Conservation (phyloP, 2,797 vertebrate species). For the Brachyrhaphis roseni region DNA sequence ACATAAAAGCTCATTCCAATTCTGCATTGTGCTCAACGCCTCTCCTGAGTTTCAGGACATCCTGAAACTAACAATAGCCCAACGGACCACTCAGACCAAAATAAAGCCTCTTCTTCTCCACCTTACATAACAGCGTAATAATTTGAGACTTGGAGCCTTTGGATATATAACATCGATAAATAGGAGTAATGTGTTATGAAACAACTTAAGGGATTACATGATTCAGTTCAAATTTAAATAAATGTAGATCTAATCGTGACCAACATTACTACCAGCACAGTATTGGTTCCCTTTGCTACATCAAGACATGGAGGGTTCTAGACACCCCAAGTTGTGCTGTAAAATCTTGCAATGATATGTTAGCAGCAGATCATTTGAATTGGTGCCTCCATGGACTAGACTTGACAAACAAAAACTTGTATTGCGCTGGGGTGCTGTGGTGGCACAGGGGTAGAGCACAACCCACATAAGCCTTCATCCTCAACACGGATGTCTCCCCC, state of each 20-base stretch:
- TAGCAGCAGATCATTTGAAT: background rate
- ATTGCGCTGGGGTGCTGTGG: no score
- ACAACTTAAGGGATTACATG: background rate
- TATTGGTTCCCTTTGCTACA: background rate
- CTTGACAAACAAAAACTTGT: background rate
- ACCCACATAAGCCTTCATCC: no score
- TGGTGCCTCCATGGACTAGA: background rate
- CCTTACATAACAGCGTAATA: background rate
- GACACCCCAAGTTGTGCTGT: background rate
- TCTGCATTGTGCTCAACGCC: background rate
- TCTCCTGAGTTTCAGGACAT: constrained; percentile 2
- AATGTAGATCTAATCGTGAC: background rate
- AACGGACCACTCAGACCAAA: constrained; percentile 70
- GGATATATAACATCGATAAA: background rate
- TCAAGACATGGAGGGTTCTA: background rate
- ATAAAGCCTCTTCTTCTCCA: background rate
- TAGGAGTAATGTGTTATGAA: background rate
- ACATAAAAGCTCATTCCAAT: background rate
- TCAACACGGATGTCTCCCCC: no score
- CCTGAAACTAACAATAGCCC: constrained; percentile 7
- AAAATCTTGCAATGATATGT: background rate
- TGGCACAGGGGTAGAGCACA: no score
- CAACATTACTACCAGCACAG: background rate
- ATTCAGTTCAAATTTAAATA: background rate
- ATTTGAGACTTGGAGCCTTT: background rate